Conservation (phyloP, 2,888 invertebrate genomes). For the Chloroclysta siterata region DNA sequence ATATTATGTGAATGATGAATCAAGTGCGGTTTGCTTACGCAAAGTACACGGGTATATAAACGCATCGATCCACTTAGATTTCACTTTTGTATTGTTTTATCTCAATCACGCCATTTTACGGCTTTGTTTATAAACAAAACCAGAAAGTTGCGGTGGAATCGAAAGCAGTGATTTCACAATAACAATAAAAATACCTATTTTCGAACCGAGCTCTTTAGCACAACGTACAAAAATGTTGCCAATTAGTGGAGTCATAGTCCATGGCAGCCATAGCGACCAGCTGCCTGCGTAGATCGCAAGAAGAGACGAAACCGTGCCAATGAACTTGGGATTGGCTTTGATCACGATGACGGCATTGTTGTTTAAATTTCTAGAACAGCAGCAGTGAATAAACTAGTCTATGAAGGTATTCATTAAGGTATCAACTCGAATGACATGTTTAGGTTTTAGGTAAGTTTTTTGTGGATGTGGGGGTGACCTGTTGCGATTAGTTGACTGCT, state of each 20-base stretch:
- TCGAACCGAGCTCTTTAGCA: slow-evolving; percentile 28
- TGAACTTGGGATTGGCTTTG: slow-evolving; percentile 73
- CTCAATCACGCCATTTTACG: slow-evolving; percentile 24
- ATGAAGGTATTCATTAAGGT: slow-evolving; percentile 33
- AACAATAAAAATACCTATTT: slow-evolving; percentile 25
- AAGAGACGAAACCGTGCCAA: slow-evolving; percentile 70
- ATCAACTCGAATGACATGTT: slow-evolving; percentile 25
- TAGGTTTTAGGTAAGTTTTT: slow-evolving; percentile 28
- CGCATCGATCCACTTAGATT: slow-evolving; percentile 25
- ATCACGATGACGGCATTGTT: slow-evolving; percentile 58
- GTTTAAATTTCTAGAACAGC: slow-evolving; percentile 62
- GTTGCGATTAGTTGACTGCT: slow-evolving; percentile 45
- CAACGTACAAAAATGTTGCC: slow-evolving; percentile 50
- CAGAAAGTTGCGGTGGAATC: slow-evolving; percentile 11
- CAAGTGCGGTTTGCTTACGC: slow-evolving; percentile 6
- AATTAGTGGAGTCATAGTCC: slow-evolving; percentile 65
- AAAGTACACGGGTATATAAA: slow-evolving; percentile 13
- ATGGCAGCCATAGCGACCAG: slow-evolving; percentile 62
- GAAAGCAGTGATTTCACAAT: slow-evolving; percentile 19
- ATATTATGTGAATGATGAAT: not conserved
- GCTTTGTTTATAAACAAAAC: slow-evolving; percentile 33
- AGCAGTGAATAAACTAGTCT: slow-evolving; percentile 37
- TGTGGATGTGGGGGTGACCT: slow-evolving; percentile 40
- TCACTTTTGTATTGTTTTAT: slow-evolving; percentile 32
- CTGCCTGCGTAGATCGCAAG: slow-evolving; percentile 48